A percentile compares a stretch with the other conserved stretches of the same genome.
phyloP scores from a whole-genome alignment of 2,797 vertebrate species.

The Scolopax rusticola region DNA sequence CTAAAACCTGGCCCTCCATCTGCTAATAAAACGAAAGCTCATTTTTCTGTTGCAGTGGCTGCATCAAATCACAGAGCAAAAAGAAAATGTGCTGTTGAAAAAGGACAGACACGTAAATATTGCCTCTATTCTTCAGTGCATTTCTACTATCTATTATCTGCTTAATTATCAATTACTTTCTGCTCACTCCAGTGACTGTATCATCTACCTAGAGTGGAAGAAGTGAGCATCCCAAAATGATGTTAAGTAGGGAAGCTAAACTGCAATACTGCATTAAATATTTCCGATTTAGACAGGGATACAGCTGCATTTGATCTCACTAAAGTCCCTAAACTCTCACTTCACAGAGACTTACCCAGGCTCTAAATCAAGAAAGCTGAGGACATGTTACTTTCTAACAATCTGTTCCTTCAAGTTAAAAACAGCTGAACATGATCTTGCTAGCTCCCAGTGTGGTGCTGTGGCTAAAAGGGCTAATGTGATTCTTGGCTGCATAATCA shows the following conservation, averaged over 20 bases:
- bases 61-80: neutral
- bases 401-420: slow-evolving; percentile 52
- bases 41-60: neutral
- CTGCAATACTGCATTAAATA: neutral
- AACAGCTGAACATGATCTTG: slow-evolving; percentile 32
- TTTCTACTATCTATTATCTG: neutral
- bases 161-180: slow-evolving; percentile 26
- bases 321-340: slow-evolving; percentile 27
- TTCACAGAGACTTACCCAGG: slow-evolving; percentile 8
- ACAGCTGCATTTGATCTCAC: slow-evolving; percentile 8
- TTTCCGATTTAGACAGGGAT: slow-evolving; percentile 10
- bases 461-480: slow-evolving; percentile 59
- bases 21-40: neutral
- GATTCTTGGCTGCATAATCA: slow-evolving; percentile 38
- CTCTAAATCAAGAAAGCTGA: slow-evolving; percentile 39
- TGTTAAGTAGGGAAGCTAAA: neutral
- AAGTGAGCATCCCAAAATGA: neutral
- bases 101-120: neutral
- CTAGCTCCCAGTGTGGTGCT: slow-evolving; percentile 37
- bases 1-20: neutral
- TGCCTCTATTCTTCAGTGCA: neutral
- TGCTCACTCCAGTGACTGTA: neutral
- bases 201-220: neutral
- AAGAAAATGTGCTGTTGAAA: neutral
- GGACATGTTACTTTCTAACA: slow-evolving; percentile 29